Conservation (phyloP, 2,113 vertebrate species). For the Gallinago media region DNA sequence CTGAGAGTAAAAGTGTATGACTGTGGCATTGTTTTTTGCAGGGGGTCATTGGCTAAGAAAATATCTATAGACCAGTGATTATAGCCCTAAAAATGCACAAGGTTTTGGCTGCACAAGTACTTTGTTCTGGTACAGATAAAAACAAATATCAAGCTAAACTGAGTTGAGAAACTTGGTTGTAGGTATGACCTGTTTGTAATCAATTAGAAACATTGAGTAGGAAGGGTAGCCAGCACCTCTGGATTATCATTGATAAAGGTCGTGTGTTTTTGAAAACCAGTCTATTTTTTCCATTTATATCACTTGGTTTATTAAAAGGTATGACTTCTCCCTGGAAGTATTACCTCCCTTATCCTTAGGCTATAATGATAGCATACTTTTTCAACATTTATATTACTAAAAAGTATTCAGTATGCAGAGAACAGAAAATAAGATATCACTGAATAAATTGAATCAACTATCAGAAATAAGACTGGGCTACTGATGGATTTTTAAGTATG, state of each 20-base stretch:
- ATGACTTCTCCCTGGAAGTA: not conserved
- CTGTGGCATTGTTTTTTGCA: not conserved
- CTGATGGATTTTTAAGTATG: slow-evolving; percentile 28
- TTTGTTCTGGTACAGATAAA: not conserved
- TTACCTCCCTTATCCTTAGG: not conserved
- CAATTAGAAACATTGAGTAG: not conserved
- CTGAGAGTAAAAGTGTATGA: not conserved
- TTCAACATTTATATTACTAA: not conserved
- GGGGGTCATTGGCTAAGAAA: not conserved
- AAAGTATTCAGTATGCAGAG: not conserved
- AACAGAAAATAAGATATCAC: slow-evolving; percentile 13
- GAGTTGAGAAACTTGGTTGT: not conserved
- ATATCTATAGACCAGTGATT: not conserved
- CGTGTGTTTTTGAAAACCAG: not conserved
- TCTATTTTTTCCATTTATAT: not conserved
- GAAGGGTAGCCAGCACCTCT: not conserved
- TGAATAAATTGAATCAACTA: slow-evolving; percentile 1
- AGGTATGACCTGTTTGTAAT: not conserved
- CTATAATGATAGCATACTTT: not conserved
- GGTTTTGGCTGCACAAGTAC: not conserved
- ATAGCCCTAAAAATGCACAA: not conserved
- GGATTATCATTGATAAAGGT: not conserved
- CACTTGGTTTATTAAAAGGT: not conserved
- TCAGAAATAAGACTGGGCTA: not conserved
- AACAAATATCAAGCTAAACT: not conserved